Evolutionary conservation across 1,140 invertebrate genomes (phyloP).

Genomic region (Cydia fagiglandana): DNA sequence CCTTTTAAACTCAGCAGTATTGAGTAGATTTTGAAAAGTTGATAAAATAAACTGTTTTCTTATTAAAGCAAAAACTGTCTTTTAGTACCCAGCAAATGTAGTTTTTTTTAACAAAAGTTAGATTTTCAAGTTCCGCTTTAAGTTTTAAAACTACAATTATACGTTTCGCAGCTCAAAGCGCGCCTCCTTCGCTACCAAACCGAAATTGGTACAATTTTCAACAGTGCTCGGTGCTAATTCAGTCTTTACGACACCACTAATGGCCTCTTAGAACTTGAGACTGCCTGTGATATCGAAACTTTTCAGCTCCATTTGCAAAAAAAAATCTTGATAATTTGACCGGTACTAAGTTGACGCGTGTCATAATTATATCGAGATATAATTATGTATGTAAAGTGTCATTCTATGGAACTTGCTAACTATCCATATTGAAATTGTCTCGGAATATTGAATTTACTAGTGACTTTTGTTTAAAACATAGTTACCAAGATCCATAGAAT

Average conservation of each 20-base stretch:
- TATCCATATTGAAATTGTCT: no score
- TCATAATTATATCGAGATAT: not conserved
- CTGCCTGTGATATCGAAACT: conserved; percentile 21
- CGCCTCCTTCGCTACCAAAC: not conserved
- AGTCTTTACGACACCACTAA: conserved; percentile 29
- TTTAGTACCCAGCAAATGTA: no score
- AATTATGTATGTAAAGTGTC: no score
- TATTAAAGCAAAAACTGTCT: no score
- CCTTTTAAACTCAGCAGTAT: no score
- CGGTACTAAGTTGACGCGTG: not conserved
- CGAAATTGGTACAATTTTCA: conserved; percentile 30
- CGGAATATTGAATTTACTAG: no score
- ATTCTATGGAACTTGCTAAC: no score
- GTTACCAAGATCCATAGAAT: no score
- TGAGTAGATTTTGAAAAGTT: no score
- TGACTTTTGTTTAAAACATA: no score
- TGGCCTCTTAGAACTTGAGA: conserved; percentile 18
- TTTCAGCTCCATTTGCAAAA: not conserved
- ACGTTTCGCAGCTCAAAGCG: not conserved
- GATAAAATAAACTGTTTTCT: no score
- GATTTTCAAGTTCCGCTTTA: not conserved
- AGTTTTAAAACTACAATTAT: conserved; percentile 21
- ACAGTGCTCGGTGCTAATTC: conserved; percentile 6
- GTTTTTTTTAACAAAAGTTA: no score
- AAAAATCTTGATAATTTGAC: not conserved